Evolutionary conservation across 1,140 invertebrate genomes (phyloP), one percentile per base, ranked within the genome.

Genomic region (Pectinophora gossypiella): DNA sequence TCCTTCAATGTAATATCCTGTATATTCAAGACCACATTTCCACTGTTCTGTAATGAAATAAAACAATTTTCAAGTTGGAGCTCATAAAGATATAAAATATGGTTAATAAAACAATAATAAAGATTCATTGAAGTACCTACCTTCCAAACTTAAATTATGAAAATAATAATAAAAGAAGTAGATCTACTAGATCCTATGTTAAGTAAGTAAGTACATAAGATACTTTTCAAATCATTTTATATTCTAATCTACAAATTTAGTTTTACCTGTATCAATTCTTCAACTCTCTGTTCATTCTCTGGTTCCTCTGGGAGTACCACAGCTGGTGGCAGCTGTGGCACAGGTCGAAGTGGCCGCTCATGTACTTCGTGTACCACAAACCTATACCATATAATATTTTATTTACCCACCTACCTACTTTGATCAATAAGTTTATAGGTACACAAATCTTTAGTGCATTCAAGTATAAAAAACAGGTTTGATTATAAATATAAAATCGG

Each of bases 1-100:
- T 85, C 82, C 50, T 63, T 75, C 23, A 85, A 15, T 13, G 82
- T 85, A 46, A 85, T 85, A 13, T 77, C 80, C 36, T 78, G 56
- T 46, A 83, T 54, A 43, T 69, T 66, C 9, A 58, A 55, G 3
- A 85, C 79, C 3, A 72, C 61, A 61, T 84, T 84, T 3, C 64
- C 64, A 56, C 72, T 81, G 21, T 51, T 71, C 80, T 84, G 59
- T 44, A 70, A 68, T 16, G 19, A 19, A 47, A 23, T 23, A 23
- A 23, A 23, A 23, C 4, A 23, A 23, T 4, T 5, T 5, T 10
- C 10, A 23, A 5, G 22, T 23, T 23, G 22, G 4, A 23, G 10
- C 22, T 23, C 10, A 23, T 23, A 23, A 4, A 23, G 10, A 23
- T 23, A 23, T 23, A 5, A 5, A 23, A 10, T 5, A 4, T 5